Conservation (phyloP, 2,797 vertebrate species). For the Sarcoramphus papa region DNA sequence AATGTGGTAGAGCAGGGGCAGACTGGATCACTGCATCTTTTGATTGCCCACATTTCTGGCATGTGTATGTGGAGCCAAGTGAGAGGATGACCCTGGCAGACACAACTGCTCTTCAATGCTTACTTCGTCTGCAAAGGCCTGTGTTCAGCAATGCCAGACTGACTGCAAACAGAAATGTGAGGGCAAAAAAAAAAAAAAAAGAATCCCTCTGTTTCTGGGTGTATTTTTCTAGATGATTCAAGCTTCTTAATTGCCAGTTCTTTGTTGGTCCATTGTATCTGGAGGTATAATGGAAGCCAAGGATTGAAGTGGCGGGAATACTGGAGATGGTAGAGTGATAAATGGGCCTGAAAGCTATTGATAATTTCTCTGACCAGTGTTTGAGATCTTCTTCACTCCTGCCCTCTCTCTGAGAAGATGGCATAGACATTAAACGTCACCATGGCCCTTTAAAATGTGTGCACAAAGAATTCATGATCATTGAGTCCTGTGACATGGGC, state of each 20-base stretch:
- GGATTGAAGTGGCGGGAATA: not conserved
- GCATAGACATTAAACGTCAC: not conserved
- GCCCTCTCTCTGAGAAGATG: not conserved
- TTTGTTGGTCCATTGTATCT: not conserved
- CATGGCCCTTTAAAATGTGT: not conserved
- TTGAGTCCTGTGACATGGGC: not conserved
- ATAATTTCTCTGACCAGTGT: not conserved
- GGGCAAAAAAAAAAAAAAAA: too few relatives aligned
- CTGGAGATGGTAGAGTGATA: not conserved
- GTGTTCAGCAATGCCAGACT: not conserved
- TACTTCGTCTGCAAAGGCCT: not conserved
- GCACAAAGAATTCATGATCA: not conserved
- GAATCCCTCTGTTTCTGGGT: not conserved
- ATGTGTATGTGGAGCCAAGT: not conserved
- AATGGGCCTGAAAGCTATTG: not conserved
- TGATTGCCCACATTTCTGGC: not conserved
- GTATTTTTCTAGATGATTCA: not conserved
- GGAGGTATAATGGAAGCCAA: not conserved
- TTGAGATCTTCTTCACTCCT: not conserved
- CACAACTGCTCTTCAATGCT: not conserved
- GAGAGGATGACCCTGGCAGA: not conserved
- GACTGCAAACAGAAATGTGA: not conserved
- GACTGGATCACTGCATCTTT: not conserved
- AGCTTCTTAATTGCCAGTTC: not conserved
- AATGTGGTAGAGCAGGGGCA: not conserved